These are phyloP conservation scores for Gymnobelideus leadbeateri DNA, from an alignment of 2,113 vertebrate species.

Conservation along the genomic window DNA sequence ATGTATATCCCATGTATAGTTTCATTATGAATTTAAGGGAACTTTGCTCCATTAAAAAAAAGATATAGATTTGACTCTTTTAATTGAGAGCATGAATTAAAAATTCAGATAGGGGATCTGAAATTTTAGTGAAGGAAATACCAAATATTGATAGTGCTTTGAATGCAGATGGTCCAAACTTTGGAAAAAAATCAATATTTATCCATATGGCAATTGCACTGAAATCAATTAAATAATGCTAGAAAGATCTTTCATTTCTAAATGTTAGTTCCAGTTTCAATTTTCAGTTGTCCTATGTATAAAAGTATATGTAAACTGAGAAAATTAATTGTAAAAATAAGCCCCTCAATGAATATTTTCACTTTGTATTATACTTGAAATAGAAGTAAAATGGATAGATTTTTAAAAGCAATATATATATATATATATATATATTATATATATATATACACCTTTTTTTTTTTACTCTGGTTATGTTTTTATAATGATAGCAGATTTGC, in stretches of 20 bases:
- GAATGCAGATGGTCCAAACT: background rate
- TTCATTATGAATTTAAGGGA: background rate
- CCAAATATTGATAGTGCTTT: background rate
- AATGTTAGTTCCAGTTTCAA: background rate
- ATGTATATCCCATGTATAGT: constrained; percentile 8
- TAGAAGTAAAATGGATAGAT: background rate
- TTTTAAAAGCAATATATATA: background rate
- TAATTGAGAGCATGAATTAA: background rate
- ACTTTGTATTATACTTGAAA: background rate
- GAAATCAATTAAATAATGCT: background rate
- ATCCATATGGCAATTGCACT: background rate
- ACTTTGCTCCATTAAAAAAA: background rate
- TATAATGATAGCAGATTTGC: background rate
- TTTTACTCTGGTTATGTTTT: background rate
- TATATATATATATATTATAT: background rate
- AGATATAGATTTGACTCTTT: background rate
- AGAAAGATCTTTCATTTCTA: background rate
- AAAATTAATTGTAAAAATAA: background rate
- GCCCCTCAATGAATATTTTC: background rate
- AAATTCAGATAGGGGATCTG: background rate
- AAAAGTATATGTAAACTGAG: background rate
- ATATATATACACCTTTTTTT: background rate
- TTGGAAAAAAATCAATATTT: background rate
- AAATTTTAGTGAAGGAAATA: background rate
- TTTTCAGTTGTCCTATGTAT: background rate